Evolutionary conservation across 2,113 vertebrate genomes (phyloP).

Genomic region (Lampris incognitus): DNA sequence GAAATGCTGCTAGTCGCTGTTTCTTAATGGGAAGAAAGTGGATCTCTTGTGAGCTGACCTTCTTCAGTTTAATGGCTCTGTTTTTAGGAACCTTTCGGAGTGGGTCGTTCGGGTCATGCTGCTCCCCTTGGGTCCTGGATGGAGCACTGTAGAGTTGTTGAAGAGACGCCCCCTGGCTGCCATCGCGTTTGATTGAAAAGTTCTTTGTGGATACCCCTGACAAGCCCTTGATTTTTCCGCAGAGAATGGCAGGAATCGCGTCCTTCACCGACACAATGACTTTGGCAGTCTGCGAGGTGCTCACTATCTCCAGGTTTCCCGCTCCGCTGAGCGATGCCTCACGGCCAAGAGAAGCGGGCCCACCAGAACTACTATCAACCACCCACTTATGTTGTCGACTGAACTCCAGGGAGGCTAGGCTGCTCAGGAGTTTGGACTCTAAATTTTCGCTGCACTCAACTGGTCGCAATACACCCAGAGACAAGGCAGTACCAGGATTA

Average conservation of each 20-base stretch:
- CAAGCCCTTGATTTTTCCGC: slow-evolving; percentile 96
- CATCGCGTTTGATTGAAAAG: slow-evolving; percentile 97
- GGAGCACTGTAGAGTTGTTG: slow-evolving; percentile 88
- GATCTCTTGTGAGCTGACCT: slow-evolving; percentile 98
- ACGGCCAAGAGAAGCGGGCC: slow-evolving; percentile 64
- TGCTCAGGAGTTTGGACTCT: slow-evolving; percentile 80
- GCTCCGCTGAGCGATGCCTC: slow-evolving; percentile 82
- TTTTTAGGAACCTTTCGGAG: slow-evolving; percentile 92
- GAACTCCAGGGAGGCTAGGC: slow-evolving; percentile 82
- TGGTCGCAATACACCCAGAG: slow-evolving; percentile 69
- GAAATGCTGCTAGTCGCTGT: slow-evolving; percentile 95
- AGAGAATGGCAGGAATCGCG: slow-evolving; percentile 93
- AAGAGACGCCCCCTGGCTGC: slow-evolving; percentile 87
- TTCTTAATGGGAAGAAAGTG: slow-evolving; percentile 99
- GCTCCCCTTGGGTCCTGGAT: slow-evolving; percentile 84
- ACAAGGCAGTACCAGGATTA: slow-evolving; percentile 56
- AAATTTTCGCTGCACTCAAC: slow-evolving; percentile 76
- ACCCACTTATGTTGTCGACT: slow-evolving; percentile 90
- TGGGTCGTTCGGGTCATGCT: slow-evolving; percentile 82
- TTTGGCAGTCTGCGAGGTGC: slow-evolving; percentile 93
- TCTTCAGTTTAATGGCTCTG: slow-evolving; percentile 97
- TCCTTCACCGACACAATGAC: slow-evolving; percentile 98
- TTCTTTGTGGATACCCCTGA: slow-evolving; percentile 98
- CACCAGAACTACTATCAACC: slow-evolving; percentile 78
- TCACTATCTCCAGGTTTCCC: slow-evolving; percentile 89